phyloP scores from a whole-genome alignment of 92 coral and sea anemone genomes.

The Chrysogorgia sp. region DNA sequence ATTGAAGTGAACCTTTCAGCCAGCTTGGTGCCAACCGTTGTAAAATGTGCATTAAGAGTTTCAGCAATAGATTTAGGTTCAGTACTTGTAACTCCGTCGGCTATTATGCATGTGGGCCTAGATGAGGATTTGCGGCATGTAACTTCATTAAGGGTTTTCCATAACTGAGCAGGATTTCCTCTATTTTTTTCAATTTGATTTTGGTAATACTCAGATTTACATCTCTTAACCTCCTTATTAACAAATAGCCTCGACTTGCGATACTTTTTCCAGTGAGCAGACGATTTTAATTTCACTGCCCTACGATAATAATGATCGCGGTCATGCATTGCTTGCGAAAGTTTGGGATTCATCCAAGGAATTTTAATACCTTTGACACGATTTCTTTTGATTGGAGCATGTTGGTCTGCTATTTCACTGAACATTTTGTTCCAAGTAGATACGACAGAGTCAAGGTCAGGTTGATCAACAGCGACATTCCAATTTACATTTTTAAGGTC shows the following conservation, averaged over 20 bases:
- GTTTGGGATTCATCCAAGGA: too few relatives aligned
- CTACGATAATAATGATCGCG: neutral
- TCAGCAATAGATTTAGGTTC: constrained; percentile 19
- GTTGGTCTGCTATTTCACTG: neutral
- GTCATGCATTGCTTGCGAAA: neutral
- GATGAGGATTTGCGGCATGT: constrained; percentile 27
- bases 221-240: constrained; percentile 36
- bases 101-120: constrained; percentile 20
- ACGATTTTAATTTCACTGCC: constrained; percentile 32
- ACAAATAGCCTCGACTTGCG: constrained; percentile 18
- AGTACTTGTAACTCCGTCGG: constrained; percentile 24
- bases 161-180: constrained; percentile 23
- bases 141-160: constrained; percentile 49
- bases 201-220: constrained; percentile 43
- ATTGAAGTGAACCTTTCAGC: too few relatives aligned
- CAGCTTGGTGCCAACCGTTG: constrained; percentile 19
- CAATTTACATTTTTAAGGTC: constrained; percentile 45
- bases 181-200: constrained; percentile 37
- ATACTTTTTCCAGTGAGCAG: constrained; percentile 18
- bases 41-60: constrained; percentile 39
- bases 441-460: too few relatives aligned
- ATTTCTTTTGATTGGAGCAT: constrained; percentile 3
- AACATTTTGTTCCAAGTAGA: neutral
- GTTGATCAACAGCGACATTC: too few relatives aligned
- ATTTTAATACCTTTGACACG: neutral